These are phyloP conservation scores for Enteromius viviparus DNA, from an alignment of 2,797 vertebrate species.

Conservation along the genomic window DNA sequence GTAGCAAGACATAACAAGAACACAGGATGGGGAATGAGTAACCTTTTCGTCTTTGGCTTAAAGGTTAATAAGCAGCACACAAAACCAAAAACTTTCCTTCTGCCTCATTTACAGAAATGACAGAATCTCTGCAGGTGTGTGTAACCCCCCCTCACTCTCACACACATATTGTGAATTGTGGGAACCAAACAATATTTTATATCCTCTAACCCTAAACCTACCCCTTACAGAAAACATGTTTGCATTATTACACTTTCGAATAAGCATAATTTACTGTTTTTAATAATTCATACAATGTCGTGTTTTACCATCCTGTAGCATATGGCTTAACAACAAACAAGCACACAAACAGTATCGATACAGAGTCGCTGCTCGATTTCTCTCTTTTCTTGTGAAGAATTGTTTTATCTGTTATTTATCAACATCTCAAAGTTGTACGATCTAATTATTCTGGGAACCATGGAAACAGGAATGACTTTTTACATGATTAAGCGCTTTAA, in stretches of 20 bases:
- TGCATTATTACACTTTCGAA: too few relatives aligned
- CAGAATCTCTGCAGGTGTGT: constrained; percentile 7
- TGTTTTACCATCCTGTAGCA: too few relatives aligned
- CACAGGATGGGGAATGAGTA: constrained; percentile 57
- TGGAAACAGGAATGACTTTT: neutral
- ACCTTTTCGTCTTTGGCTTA: constrained; percentile 72
- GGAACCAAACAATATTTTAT: too few relatives aligned
- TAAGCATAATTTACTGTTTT: too few relatives aligned
- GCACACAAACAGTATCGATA: neutral
- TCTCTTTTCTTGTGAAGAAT: neutral
- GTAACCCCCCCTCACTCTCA: neutral
- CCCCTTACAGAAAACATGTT: too few relatives aligned
- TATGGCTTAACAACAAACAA: too few relatives aligned
- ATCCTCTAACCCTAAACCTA: too few relatives aligned
- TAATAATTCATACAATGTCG: too few relatives aligned
- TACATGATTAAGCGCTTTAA: neutral
- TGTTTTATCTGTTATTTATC: neutral
- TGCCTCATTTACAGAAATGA: constrained; percentile 61
- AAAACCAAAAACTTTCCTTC: constrained; percentile 58
- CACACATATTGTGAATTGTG: neutral
- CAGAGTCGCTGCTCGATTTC: constrained; percentile 15
- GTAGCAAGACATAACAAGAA: constrained; percentile 23
- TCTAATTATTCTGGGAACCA: constrained; percentile 32
- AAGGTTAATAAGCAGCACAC: constrained; percentile 75
- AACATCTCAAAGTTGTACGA: neutral